Conservation (phyloP, 2,797 vertebrate genomes). For the Margarornis squamiger region DNA sequence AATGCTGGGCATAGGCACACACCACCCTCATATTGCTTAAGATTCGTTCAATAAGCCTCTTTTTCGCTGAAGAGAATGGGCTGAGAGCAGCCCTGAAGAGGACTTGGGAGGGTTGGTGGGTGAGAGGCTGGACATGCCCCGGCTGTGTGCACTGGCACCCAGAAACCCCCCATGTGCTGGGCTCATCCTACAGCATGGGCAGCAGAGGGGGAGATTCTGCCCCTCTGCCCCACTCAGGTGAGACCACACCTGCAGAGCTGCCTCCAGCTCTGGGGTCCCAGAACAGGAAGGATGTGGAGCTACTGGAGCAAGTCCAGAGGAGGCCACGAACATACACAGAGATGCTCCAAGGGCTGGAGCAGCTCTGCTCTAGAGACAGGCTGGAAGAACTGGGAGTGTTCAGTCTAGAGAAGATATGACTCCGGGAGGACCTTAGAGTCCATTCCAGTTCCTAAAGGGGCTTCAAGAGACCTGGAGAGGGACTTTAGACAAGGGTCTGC, state of each 20-base stretch:
- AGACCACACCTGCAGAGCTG: neutral
- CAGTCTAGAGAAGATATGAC: neutral
- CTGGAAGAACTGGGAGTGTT: neutral
- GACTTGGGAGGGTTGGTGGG: neutral
- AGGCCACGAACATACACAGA: accelerated
- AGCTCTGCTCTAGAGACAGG: neutral
- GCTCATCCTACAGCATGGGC: neutral
- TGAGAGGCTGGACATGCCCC: neutral
- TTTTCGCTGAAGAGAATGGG: neutral
- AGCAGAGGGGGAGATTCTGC: neutral
- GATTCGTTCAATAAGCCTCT: neutral
- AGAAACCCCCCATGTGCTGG: neutral
- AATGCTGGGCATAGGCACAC: neutral
- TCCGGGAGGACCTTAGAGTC: neutral
- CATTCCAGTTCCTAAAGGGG: neutral
- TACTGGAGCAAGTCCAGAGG: neutral
- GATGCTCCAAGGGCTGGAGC: neutral
- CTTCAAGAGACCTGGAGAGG: neutral
- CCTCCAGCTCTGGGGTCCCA: neutral
- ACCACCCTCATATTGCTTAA: neutral
- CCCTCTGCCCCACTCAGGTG: accelerated
- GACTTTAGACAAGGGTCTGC: neutral
- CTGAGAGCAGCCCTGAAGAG: neutral
- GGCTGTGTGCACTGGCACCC: neutral
- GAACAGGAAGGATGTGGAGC: neutral